Percentiles rank a stretch among this genome's conserved stretches.
These are phyloP conservation scores for Acridotheres tristis DNA, from an alignment of 2,797 vertebrate species.

Conservation along the genomic window DNA sequence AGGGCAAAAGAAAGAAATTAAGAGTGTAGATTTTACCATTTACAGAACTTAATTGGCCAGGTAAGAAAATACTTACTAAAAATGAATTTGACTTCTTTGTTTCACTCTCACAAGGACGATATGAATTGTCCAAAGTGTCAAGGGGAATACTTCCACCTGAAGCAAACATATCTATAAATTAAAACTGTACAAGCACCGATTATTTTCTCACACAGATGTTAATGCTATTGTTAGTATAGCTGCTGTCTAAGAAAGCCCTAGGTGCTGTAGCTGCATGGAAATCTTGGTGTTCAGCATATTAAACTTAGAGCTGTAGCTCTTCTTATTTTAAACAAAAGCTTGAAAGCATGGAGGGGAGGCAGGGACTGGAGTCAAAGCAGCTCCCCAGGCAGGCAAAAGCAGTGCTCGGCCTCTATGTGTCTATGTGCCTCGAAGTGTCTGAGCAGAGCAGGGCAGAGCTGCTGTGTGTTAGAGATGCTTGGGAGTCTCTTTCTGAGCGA, in stretches of 20 bases:
- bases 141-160: neutral
- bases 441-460: neutral
- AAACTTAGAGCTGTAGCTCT: neutral
- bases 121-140: neutral
- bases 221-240: neutral
- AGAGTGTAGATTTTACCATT: neutral
- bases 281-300: neutral
- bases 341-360: neutral
- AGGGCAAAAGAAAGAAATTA: neutral
- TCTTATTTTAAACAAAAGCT: neutral
- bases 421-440: neutral
- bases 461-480: neutral
- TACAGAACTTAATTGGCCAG: neutral
- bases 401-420: fast-evolving
- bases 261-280: neutral
- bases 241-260: neutral
- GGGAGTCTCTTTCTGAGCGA: neutral
- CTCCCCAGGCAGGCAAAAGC: neutral
- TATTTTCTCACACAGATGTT: neutral
- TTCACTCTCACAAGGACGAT: neutral
- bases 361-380: neutral
- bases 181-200: neutral
- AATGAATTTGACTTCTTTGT: neutral
- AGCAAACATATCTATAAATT: neutral
- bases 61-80: neutral